Evolutionary conservation across 2,888 invertebrate genomes (phyloP).

Genomic region (Drosophila mimetica): DNA sequence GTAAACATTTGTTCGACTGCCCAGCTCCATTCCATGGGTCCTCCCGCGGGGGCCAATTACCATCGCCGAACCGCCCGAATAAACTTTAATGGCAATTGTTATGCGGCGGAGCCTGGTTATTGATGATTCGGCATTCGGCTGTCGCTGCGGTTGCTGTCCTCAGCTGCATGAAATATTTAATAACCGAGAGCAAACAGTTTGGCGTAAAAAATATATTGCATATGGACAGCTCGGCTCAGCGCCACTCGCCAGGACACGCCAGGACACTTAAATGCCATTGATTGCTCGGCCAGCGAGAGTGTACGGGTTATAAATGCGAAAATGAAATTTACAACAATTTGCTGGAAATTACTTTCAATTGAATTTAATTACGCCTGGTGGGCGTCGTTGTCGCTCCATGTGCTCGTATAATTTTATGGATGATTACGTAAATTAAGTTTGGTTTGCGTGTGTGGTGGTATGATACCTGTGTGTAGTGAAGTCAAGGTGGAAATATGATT

Average conservation of each 20-base stretch:
- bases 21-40: constrained; percentile 3
- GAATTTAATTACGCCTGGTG: constrained; percentile 61
- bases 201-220: constrained; percentile 54
- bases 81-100: constrained; percentile 60
- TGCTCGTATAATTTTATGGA: constrained; percentile 42
- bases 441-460: constrained; percentile 12
- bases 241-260: constrained; percentile 17
- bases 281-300: constrained; percentile 25
- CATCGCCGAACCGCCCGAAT: constrained; percentile 53
- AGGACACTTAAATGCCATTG: constrained; percentile 48
- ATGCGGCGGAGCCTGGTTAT: constrained; percentile 42
- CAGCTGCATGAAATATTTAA: constrained; percentile 63
- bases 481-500: constrained; percentile 22
- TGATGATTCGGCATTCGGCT: constrained; percentile 29
- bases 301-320: constrained; percentile 46
- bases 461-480: constrained; percentile 22
- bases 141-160: constrained; percentile 33
- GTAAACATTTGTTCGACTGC: constrained; percentile 38
- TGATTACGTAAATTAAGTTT: constrained; percentile 60
- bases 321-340: constrained; percentile 69
- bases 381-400: constrained; percentile 18
- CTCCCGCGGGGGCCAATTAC: constrained; percentile 55
- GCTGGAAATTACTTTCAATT: constrained; percentile 64
- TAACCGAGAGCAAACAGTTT: constrained; percentile 52
- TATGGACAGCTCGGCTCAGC: constrained; percentile 27